Evolutionary conservation across 1,140 invertebrate genomes (phyloP), one percentile per base, ranked within the genome.

Genomic region (Ceratosolen solmsi): DNA sequence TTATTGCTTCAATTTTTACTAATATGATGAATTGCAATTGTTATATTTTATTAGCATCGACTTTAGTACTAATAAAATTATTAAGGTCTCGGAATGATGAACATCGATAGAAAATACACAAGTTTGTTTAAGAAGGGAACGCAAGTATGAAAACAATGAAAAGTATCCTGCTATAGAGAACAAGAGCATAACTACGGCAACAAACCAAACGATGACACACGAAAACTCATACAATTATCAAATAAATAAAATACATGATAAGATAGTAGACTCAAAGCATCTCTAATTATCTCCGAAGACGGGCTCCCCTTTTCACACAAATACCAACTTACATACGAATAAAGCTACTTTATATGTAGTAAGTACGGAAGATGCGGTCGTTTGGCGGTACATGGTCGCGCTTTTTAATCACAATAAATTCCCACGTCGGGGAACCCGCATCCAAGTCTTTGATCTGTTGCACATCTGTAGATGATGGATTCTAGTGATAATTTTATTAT

Each of bases 351-450:
- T n/a, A n/a, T n/a, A n/a, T n/a, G n/a, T n/a, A n/a, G n/a, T n/a
- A n/a, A n/a, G n/a, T 7, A 15, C 60, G 9, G 3, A 27, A 30
- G 15, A 30, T 15, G 30, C 30, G 2, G 30, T 63, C 25, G 60
- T 33, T 63, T 9, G 1, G 15, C 60, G 30, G 13, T 5, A 11
- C 30, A 38, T 46, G 11, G 11, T 79, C 9, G 70, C 68, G 36
- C 54, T 63, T 80, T 80, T 80, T 73, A 80, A 80, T 80, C 78
- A 73, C 38, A 80, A 80, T 80, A 73, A 80, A 73, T 80, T 73
- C 11, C 25, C 78, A 22, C 65, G 22, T 36, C 46, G 33, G 22
- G 17, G 49, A 56, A 56, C 54, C 65, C 63, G n/a, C 77, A 56
- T 71, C 7, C 33, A 27, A 3, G 41, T 27, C 65, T 71, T 79